A percentile compares a stretch with the other conserved stretches of the same genome.
Conservation (phyloP, 2,113 vertebrate genomes). For the Elaphurus davidianus region DNA sequence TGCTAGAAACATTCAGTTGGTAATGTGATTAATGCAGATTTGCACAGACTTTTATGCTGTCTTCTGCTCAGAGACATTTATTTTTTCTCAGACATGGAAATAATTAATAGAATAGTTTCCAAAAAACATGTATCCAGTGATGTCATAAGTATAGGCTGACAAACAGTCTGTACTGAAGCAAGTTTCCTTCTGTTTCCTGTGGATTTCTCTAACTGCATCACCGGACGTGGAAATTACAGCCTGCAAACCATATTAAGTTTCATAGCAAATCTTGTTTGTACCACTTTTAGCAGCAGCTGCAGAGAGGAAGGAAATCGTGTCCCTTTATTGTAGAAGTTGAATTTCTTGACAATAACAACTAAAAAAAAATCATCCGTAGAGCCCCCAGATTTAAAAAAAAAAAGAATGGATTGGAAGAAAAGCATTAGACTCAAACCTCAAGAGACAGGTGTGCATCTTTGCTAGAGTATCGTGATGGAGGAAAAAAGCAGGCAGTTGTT, state of each 20-base stretch:
- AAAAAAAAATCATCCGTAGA: background rate
- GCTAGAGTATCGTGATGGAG: background rate
- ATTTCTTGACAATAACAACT: background rate
- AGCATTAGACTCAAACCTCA: background rate
- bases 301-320: slow-evolving; percentile 41
- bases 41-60: background rate
- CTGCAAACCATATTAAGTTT: slow-evolving; percentile 38
- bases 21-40: background rate
- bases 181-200: slow-evolving; percentile 66
- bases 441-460: background rate
- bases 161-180: slow-evolving; percentile 31
- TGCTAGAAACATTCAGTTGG: background rate
- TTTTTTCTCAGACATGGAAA: slow-evolving; percentile 48
- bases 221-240: slow-evolving; percentile 60
- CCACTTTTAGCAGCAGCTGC: slow-evolving; percentile 59
- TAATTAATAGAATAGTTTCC: slow-evolving; percentile 54
- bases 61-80: slow-evolving; percentile 29
- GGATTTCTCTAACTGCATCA: slow-evolving; percentile 34
- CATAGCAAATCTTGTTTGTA: slow-evolving; percentile 40
- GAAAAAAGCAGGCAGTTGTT: background rate
- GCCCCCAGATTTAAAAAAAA: background rate
- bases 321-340: slow-evolving; percentile 31
- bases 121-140: slow-evolving; percentile 43
- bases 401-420: background rate
- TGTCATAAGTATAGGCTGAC: slow-evolving; percentile 41